Conservation (phyloP, 2,113 vertebrate genomes). For the Asarcornis scutulata region DNA sequence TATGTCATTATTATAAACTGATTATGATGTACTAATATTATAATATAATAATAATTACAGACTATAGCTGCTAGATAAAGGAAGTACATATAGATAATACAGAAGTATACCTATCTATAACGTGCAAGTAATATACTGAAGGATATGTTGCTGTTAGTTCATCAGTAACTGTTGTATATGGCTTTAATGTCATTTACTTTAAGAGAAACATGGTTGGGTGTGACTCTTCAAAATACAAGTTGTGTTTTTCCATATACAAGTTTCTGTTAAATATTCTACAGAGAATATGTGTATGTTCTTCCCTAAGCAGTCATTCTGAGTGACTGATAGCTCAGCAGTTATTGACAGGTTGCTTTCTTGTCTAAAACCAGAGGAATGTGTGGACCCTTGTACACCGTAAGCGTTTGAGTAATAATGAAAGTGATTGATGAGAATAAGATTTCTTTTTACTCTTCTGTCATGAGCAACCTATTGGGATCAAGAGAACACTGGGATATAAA, state of each 20-base stretch:
- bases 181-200: neutral
- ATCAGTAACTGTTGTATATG: neutral
- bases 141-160: neutral
- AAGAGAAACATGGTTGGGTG: neutral
- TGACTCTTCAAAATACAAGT: neutral
- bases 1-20: neutral
- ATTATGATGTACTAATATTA: neutral
- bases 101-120: neutral
- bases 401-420: conserved; percentile 1
- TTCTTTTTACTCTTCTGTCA: conserved; percentile 35
- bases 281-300: neutral
- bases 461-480: conserved; percentile 47
- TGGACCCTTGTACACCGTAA: neutral
- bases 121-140: neutral
- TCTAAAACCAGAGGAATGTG: conserved; percentile 24
- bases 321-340: neutral
- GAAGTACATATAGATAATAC: neutral
- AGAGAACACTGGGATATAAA: conserved; percentile 49
- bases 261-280: conserved; percentile 21
- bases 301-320: conserved; percentile 10
- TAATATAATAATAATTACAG: neutral
- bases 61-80: neutral
- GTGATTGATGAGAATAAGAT: conserved; percentile 51
- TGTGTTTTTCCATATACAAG: neutral
- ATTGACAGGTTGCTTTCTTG: conserved; percentile 27